phyloP scores from a whole-genome alignment of 2,113 vertebrate species.

The Myodes glareolus region DNA sequence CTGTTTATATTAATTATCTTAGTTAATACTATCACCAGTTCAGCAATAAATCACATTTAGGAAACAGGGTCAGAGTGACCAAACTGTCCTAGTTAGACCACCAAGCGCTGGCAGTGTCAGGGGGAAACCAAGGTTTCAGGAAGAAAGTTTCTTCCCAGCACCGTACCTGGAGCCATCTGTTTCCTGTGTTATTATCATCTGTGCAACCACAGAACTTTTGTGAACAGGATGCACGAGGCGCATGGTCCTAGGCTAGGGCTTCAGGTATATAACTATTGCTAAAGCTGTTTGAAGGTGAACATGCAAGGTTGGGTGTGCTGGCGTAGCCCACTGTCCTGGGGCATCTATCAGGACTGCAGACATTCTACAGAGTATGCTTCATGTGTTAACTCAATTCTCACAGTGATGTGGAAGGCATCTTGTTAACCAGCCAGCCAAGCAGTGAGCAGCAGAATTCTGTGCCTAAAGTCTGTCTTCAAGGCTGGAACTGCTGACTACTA shows the following conservation, averaged over 20 bases:
- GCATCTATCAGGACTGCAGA: rapidly evolving
- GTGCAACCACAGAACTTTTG: rapidly evolving
- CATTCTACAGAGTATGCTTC: neutral
- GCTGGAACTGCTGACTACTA: rapidly evolving
- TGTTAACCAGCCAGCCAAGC: neutral
- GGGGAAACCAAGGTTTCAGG: neutral
- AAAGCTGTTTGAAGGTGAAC: neutral
- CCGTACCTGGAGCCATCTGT: too few relatives aligned
- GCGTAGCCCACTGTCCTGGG: rapidly evolving
- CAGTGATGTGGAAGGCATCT: neutral
- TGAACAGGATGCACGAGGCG: rapidly evolving
- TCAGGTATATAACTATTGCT: neutral
- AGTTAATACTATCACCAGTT: neutral
- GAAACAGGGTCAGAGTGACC: neutral
- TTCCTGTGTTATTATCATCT: rapidly evolving
- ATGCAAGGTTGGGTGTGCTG: too few relatives aligned
- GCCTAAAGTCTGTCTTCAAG: neutral
- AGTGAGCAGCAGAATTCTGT: too few relatives aligned
- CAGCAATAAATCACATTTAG: neutral
- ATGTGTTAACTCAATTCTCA: neutral
- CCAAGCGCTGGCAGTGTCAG: neutral
- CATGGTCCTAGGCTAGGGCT: neutral
- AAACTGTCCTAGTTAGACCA: neutral
- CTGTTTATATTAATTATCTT: neutral
- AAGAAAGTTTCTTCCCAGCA: neutral